phyloP scores from a whole-genome alignment of 2,888 invertebrate species.

The Oligia strigilis region DNA sequence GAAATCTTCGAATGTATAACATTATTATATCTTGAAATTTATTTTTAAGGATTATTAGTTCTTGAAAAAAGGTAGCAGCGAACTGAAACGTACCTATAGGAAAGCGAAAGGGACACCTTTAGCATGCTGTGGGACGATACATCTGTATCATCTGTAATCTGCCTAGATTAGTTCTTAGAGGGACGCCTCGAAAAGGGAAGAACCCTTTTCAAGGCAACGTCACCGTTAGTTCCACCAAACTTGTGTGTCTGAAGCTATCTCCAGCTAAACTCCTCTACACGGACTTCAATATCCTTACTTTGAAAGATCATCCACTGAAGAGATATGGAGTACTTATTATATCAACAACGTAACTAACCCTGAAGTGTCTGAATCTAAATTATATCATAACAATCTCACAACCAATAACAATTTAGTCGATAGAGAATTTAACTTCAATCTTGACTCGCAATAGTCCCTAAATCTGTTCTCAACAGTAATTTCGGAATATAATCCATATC shows the following conservation, averaged over 20 bases:
- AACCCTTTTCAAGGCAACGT: background rate
- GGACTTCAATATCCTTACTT: background rate
- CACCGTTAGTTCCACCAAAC: background rate
- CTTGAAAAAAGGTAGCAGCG: background rate
- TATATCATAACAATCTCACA: constrained; percentile 1
- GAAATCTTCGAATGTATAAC: background rate
- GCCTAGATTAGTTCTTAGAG: background rate
- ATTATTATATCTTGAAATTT: background rate
- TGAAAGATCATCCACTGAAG: background rate
- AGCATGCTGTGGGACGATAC: background rate
- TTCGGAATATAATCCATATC: background rate
- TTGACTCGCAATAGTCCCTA: background rate
- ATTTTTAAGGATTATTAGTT: background rate
- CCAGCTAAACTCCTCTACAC: background rate
- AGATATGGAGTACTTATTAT: background rate
- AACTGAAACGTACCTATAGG: background rate
- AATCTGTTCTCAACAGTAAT: background rate
- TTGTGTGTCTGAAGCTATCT: background rate
- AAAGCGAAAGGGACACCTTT: background rate
- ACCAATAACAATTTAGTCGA: background rate
- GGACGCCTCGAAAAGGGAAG: background rate
- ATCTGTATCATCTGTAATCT: background rate
- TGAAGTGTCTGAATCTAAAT: background rate
- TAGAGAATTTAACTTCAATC: background rate
- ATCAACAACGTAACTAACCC: background rate